Conservation (phyloP, 1,140 invertebrate genomes). For the Melitaea cinxia region DNA sequence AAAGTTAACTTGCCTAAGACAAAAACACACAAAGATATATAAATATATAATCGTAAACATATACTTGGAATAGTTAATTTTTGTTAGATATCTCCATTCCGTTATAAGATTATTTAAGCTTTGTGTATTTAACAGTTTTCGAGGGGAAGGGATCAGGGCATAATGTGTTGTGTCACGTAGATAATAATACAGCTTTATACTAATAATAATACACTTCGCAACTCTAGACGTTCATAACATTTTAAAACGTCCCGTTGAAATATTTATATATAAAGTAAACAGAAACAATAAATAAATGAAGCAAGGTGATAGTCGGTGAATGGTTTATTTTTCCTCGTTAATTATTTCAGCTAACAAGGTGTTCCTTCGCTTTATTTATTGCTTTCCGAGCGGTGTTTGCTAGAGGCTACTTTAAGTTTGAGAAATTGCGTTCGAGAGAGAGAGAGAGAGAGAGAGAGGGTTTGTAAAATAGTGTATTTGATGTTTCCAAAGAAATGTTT, state of each 20-base stretch:
- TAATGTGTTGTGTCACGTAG: neutral
- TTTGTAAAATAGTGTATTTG: neutral
- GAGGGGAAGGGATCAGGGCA: too few species aligned
- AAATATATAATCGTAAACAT: too few species aligned
- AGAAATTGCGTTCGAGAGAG: neutral
- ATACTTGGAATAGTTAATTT: too few species aligned
- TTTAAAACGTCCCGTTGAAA: slow-evolving; percentile 10
- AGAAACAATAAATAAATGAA: slow-evolving; percentile 1
- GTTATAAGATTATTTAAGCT: too few species aligned
- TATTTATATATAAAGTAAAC: slow-evolving; percentile 4
- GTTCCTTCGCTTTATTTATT: slow-evolving; percentile 78
- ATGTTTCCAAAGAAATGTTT: too few species aligned
- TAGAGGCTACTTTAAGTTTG: neutral
- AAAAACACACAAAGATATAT: too few species aligned
- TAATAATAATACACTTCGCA: too few species aligned
- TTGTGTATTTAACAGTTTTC: too few species aligned
- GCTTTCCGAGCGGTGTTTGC: slow-evolving; percentile 58
- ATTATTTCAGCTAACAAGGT: slow-evolving; percentile 80
- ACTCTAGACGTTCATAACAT: too few species aligned
- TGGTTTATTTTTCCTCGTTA: slow-evolving; percentile 70
- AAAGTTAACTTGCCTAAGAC: too few species aligned
- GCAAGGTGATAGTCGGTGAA: slow-evolving; percentile 26
- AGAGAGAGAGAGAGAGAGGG: neutral
- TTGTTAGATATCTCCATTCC: too few species aligned
- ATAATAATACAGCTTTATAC: too few species aligned